Conservation (phyloP, 2,888 invertebrate genomes). For the Saturnia pavonia region DNA sequence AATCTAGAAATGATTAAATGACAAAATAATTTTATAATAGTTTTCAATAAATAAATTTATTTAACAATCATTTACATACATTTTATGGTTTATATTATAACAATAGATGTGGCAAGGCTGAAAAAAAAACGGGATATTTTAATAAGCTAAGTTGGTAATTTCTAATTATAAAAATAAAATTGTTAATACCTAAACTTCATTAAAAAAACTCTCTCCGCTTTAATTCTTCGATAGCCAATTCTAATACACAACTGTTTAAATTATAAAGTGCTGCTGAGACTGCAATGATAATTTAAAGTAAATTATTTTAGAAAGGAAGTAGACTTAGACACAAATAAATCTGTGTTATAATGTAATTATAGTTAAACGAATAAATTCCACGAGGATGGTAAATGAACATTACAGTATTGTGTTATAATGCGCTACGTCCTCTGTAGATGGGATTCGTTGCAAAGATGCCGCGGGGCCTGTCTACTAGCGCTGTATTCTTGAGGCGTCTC, state of each 20-base stretch:
- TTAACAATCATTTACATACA: too few relatives aligned
- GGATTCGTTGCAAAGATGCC: constrained; percentile 21
- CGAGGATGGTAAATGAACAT: background rate
- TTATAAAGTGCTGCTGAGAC: background rate
- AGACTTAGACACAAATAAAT: background rate
- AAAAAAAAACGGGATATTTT: too few relatives aligned
- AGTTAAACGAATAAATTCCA: background rate
- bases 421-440: background rate
- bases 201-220: background rate
- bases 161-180: background rate
- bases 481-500: constrained; percentile 50
- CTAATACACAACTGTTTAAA: background rate
- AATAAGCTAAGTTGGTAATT: too few relatives aligned
- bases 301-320: constrained; percentile 2
- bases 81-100: too few relatives aligned
- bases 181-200: background rate
- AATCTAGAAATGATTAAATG: too few relatives aligned
- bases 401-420: constrained; percentile 15
- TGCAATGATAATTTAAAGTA: background rate
- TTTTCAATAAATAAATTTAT: too few relatives aligned
- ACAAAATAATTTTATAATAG: too few relatives aligned
- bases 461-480: constrained; percentile 28
- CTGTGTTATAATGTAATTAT: background rate
- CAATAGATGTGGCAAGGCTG: too few relatives aligned
- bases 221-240: background rate